These are phyloP conservation scores for Mormyrus iriodes DNA, from an alignment of 2,113 vertebrate species.

Conservation along the genomic window DNA sequence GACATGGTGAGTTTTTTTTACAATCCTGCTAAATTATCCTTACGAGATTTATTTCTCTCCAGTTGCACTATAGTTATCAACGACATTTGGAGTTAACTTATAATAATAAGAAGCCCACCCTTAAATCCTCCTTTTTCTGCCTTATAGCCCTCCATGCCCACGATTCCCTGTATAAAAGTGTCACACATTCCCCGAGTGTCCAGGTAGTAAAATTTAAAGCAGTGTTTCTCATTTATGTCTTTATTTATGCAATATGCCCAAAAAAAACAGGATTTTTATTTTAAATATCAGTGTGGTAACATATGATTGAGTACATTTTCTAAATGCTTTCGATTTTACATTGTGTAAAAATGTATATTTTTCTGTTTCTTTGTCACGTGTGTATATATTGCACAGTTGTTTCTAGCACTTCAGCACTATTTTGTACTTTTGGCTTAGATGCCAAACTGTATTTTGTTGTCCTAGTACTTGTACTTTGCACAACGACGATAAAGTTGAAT, in stretches of 20 bases:
- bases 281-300: not conserved
- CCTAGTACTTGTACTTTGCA: not conserved
- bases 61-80: not conserved
- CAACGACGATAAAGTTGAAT: not conserved
- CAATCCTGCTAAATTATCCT: not conserved
- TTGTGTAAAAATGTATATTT: not conserved
- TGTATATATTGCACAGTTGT: not conserved
- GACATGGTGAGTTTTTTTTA: slow-evolving; percentile 73
- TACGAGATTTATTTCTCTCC: not conserved
- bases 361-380: not conserved
- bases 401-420: not conserved
- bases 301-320: not conserved
- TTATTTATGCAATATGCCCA: not conserved
- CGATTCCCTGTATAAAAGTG: slow-evolving; percentile 71
- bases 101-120: not conserved
- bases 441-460: not conserved
- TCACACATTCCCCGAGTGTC: slow-evolving; percentile 76
- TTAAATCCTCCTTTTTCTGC: not conserved
- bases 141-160: slow-evolving; percentile 76
- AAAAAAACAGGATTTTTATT: not conserved
- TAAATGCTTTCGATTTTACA: not conserved
- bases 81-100: not conserved
- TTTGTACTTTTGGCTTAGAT: not conserved
- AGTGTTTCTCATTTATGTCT: no score
- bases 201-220: slow-evolving; percentile 66